These are phyloP conservation scores for Reticulitermes lucifugus DNA, from an alignment of 2,888 invertebrate species.

Conservation along the genomic window DNA sequence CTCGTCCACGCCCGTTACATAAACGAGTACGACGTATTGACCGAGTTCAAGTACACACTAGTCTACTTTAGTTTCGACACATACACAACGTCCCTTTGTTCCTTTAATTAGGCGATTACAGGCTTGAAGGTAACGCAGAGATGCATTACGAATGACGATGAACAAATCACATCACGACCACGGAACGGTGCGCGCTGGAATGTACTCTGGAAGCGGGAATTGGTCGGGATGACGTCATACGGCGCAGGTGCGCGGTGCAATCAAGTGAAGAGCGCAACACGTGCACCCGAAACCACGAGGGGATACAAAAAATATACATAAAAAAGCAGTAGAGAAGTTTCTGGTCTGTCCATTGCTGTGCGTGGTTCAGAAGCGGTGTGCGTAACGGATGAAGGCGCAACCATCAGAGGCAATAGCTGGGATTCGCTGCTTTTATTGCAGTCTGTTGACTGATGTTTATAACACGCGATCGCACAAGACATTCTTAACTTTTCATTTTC, in stretches of 20 bases:
- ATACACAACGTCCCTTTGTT: neutral
- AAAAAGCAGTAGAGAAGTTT: neutral
- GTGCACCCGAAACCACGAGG: constrained; percentile 38
- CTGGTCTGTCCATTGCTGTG: neutral
- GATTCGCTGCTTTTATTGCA: too few relatives aligned
- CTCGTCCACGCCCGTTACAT: too few relatives aligned
- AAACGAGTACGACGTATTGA: too few relatives aligned
- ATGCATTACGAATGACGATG: neutral
- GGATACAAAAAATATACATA: neutral
- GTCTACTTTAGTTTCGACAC: too few relatives aligned
- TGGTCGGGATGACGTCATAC: constrained; percentile 55
- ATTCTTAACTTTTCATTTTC: too few relatives aligned
- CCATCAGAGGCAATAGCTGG: too few relatives aligned
- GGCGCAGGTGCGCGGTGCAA: constrained; percentile 45
- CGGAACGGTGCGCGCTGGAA: constrained; percentile 1
- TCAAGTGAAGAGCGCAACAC: constrained; percentile 35
- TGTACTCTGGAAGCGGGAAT: neutral
- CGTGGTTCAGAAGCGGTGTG: neutral
- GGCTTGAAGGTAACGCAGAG: neutral
- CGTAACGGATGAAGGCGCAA: too few relatives aligned
- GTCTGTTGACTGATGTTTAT: too few relatives aligned
- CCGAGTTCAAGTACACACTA: too few relatives aligned
- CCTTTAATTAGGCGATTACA: neutral
- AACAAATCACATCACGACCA: neutral
- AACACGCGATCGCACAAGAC: too few relatives aligned